Conservation (phyloP, 1,140 invertebrate genomes). For the Bombus vancouverensis region DNA sequence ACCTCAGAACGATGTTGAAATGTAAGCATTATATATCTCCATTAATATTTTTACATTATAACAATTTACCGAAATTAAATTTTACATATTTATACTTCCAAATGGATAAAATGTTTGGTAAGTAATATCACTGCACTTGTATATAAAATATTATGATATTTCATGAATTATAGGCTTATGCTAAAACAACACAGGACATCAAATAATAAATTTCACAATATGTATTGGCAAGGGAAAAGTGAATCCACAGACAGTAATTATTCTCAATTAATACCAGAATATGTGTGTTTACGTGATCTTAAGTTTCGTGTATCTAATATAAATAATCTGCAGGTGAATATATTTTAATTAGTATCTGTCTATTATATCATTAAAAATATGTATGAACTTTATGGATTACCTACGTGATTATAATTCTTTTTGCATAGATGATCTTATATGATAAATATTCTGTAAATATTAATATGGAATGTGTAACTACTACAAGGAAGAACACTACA, state of each 20-base stretch:
- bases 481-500: slow-evolving; percentile 5
- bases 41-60: background rate
- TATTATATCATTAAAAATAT: slow-evolving; percentile 17
- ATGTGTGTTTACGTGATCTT: slow-evolving; percentile 67
- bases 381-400: background rate
- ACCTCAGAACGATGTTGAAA: background rate
- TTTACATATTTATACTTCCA: background rate
- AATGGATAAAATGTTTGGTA: slow-evolving; percentile 4
- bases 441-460: slow-evolving; percentile 70
- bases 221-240: slow-evolving; percentile 19
- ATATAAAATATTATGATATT: background rate
- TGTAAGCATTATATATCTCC: slow-evolving; percentile 36
- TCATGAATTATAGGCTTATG: slow-evolving; percentile 1
- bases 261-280: slow-evolving; percentile 74
- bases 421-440: slow-evolving; percentile 68
- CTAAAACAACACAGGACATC: background rate
- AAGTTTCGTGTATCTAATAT: slow-evolving; percentile 69
- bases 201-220: background rate
- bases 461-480: slow-evolving; percentile 38
- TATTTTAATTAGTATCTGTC: background rate
- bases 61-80: background rate
- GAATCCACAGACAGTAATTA: slow-evolving; percentile 63
- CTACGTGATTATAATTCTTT: slow-evolving; percentile 5
- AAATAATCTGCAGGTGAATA: slow-evolving; percentile 69
- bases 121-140: background rate